Evolutionary conservation across 2,888 invertebrate species (phyloP), one percentile per base, ranked within the genome.

Genomic region (Parnassius orleans): DNA sequence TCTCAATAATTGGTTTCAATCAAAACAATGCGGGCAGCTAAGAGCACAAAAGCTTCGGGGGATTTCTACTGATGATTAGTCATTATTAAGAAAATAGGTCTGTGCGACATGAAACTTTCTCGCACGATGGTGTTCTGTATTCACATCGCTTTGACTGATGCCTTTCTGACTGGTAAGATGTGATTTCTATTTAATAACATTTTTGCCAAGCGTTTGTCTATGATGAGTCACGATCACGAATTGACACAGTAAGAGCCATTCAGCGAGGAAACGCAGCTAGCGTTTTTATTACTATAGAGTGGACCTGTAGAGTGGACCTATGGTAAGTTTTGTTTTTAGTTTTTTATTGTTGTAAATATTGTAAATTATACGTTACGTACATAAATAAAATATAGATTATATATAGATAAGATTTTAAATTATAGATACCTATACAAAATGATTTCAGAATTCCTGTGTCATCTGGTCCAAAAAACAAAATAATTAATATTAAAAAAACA

Each of bases 91-190:
- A 70, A 70, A 76, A 72, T 72, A 78, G 77, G 73, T 68, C 66
- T 66, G 63, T 69, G 64, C 65, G 61, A 64, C 67, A 62, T 48
- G 65, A 72, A 72, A 82, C 82, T 83, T 83, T 84, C 83, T 78
- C 74, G 75, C 69, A 70, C 70, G 66, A 69, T 74, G 74, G 71
- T 75, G 78, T 78, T 74, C 71, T 72, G 73, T 77, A 78, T 75
- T 72, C 59, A 53, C 57, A 65, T 56, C 58, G 51, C 33, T 58
- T 47, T 42, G 51, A 50, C 41, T 57, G 63, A 63, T 56, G 55
- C 19, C 52, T 63, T 59, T 46, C 55, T 14, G 52, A 52, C 46
- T 11, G 48, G 54, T 59, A 48, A 58, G 53, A 53, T 52, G 47
- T 57, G 61, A 55, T 61, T 57, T 47, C 44, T 56, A 15, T 46